Conservation (phyloP, 2,797 vertebrate species). For the Muscicapa comitata region DNA sequence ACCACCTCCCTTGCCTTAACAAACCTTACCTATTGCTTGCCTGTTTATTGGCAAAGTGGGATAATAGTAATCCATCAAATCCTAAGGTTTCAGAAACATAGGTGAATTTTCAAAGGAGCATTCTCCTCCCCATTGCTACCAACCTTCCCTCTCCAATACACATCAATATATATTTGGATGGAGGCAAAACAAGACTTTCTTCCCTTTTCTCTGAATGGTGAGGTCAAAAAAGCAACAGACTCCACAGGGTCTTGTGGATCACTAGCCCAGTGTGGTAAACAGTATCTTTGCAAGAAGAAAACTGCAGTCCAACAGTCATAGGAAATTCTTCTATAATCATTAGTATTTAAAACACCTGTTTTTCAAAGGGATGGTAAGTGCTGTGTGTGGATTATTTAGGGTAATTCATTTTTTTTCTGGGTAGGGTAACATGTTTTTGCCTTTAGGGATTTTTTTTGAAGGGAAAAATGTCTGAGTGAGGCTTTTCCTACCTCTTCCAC, state of each 20-base stretch:
- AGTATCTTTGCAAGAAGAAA: not conserved
- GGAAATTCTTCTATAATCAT: not conserved
- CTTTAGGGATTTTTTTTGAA: not conserved
- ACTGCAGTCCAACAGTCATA: not conserved
- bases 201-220: not conserved
- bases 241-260: not conserved
- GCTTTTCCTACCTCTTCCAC: not conserved
- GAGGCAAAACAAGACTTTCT: not conserved
- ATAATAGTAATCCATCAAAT: not conserved
- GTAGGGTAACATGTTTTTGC: rapidly evolving
- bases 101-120: not conserved
- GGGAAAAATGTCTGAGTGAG: rapidly evolving
- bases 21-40: not conserved
- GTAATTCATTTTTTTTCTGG: not conserved
- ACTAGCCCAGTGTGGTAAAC: not conserved
- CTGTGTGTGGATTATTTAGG: rapidly evolving
- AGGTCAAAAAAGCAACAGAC: not conserved
- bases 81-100: not conserved
- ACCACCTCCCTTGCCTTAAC: not conserved
- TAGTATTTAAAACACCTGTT: not conserved
- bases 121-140: not conserved
- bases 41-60: not conserved
- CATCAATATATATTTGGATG: not conserved
- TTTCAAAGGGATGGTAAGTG: not conserved
- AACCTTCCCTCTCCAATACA: not conserved